A percentile compares a stretch with the other conserved stretches of the same genome.
phyloP scores from a whole-genome alignment of 2,797 vertebrate genomes.

The Cuniculus paca region DNA sequence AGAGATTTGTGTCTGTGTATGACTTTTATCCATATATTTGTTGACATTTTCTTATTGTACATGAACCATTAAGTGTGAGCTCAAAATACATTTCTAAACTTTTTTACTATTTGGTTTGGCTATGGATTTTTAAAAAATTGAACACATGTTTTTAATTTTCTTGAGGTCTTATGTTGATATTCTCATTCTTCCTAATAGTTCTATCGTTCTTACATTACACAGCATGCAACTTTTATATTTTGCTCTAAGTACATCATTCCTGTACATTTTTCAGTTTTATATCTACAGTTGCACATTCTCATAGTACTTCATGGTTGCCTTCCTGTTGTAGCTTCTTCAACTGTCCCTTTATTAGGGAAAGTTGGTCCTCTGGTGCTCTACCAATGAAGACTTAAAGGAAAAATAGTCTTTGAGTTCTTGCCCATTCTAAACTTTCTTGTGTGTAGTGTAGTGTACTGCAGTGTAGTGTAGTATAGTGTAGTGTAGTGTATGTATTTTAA shows the following conservation, averaged over 20 bases:
- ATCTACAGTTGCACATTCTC: background rate
- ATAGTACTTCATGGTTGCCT: background rate
- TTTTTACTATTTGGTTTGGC: background rate
- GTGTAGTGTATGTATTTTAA: background rate
- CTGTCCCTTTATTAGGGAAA: background rate
- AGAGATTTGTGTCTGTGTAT: background rate
- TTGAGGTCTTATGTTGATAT: background rate
- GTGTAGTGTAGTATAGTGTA: background rate
- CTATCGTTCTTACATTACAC: background rate
- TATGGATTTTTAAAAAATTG: background rate
- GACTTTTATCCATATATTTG: background rate
- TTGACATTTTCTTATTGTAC: slow-evolving; percentile 48
- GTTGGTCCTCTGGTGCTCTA: background rate
- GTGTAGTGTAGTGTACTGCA: background rate
- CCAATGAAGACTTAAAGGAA: background rate
- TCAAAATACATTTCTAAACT: background rate
- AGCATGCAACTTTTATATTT: background rate
- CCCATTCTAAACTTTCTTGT: background rate
- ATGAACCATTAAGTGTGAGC: background rate
- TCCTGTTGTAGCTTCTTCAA: background rate
- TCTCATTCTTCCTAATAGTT: background rate
- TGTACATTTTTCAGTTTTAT: background rate
- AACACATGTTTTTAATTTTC: slow-evolving; percentile 1
- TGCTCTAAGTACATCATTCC: background rate
- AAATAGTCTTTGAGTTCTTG: background rate